Evolutionary conservation across 2,888 invertebrate genomes (phyloP), one percentile per base, ranked within the genome.

Genomic region (Himalopsyche anomala): DNA sequence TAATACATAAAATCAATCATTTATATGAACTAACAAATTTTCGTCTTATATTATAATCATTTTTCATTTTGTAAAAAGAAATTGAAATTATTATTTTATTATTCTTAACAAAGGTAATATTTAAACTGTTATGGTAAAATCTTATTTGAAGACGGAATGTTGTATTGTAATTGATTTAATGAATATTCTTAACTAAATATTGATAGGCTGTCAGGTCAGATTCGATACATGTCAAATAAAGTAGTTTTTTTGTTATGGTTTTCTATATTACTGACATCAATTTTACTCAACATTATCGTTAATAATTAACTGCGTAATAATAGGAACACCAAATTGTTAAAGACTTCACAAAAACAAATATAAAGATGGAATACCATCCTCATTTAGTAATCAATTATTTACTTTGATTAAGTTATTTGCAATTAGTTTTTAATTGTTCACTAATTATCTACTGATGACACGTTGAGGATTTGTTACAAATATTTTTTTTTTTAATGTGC

Each of bases 61-160:
- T 38, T 74, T 74, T 74, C 74, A 74, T 74, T 74, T 36, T 74
- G 74, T 74, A 74, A 74, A 74, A 74, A 74, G 8, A 74, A 74
- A 38, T 74, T 74, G 38, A 74, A 74, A 74, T 74, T 74, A 38
- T 74, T 74, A 74, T 74, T 74, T 74, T 74, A 74, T 36, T 38
- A 74, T 74, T 38, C 36, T 38, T 38, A 38, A 74, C 74, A 74
- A 36, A 36, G 74, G 15, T 74, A 74, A 74, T 74, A 74, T 74
- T 74, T 74, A 74, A 38, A 74, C 74, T 74, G 74, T 38, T 74
- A 38, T 74, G 74, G 74, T 74, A 74, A 38, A 74, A 74, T 74
- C 38, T 74, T 74, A 74, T 74, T 74, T 74, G 38, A 74, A 74
- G 28, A 28, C 28, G 38, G 28, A n/a, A n/a, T n/a, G 19, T 19